phyloP scores from a whole-genome alignment of 2,113 vertebrate genomes.

The Sterrhoptilus dennistouni region DNA sequence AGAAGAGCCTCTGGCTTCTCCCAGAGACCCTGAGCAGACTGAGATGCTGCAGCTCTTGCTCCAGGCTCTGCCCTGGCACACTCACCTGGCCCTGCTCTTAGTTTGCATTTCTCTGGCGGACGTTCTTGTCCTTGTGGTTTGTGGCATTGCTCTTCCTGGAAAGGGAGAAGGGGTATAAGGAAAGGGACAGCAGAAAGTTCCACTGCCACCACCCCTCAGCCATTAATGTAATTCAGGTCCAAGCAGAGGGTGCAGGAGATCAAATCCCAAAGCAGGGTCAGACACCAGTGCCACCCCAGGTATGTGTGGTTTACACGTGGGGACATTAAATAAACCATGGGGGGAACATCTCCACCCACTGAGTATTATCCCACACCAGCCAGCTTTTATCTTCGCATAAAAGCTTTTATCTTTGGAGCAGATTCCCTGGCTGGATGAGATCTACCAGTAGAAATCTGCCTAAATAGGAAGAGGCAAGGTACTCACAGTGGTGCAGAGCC shows the following conservation, averaged over 20 bases:
- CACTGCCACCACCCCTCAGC: not conserved
- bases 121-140: conserved; percentile 89
- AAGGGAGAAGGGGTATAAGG: not conserved
- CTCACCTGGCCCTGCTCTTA: conserved; percentile 66
- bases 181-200: not conserved
- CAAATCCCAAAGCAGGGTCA: not conserved
- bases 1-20: not conserved
- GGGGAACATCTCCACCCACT: not conserved
- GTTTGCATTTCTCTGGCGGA: conserved; percentile 93
- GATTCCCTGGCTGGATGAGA: not conserved
- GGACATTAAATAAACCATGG: not conserved
- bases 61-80: not conserved
- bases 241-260: not conserved
- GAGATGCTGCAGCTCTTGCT: not conserved
- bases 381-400: not conserved
- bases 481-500: conserved; percentile 95
- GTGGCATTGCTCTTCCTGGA: conserved; percentile 88
- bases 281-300: not conserved
- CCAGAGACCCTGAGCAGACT: not conserved
- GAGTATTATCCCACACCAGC: not conserved
- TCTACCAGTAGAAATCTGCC: not conserved
- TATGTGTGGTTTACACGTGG: not conserved
- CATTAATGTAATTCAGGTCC: rapidly evolving
- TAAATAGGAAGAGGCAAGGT: not conserved
- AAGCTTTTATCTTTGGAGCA: not conserved